Evolutionary conservation across 2,888 invertebrate genomes (phyloP), one percentile per base, ranked within the genome.

Genomic region (Lapara coniferarum): DNA sequence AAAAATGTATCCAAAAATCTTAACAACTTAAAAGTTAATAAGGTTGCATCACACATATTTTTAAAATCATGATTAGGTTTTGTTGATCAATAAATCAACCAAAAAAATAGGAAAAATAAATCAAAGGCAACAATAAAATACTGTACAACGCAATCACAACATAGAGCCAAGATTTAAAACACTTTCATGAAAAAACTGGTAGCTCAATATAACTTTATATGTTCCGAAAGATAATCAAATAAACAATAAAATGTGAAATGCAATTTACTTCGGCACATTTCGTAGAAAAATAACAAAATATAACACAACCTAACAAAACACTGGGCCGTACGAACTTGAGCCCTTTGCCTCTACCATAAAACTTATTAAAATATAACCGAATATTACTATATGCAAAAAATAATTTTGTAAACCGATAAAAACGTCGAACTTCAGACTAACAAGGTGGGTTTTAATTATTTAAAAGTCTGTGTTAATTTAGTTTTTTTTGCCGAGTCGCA

Each of bases 361-460:
- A 71, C 55, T 56, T 71, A 68, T 69, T 49, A 70, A 68, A 69
- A 56, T 53, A 66, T 69, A 67, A 44, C 10, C 56, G 14, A 66
- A 58, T 69, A 51, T 67, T 72, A 73, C 73, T 73, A 72, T 66
- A 71, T 72, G 77, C 76, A 75, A 70, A 67, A 71, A 74, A 76
- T 76, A 78, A 75, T 77, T 78, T 76, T 76, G 78, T 73, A 53
- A 58, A 70, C 55, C 69, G 52, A 58, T 89, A 88, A 88, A 89
- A 89, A 84, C 88, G 84, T 85, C 85, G 80, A 83, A 84, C 73
- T 75, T 73, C 81, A 77, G 78, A 76, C 89, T 92, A 92, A 92
- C 92, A 89, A 92, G 92, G 90, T 89, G 87, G 87, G 84, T 90
- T 90, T 91, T 92, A 91, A 92, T 91, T 91, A 92, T 89, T 88